Conservation (phyloP, 2,113 vertebrate genomes). For the Dolichotis patagonum region DNA sequence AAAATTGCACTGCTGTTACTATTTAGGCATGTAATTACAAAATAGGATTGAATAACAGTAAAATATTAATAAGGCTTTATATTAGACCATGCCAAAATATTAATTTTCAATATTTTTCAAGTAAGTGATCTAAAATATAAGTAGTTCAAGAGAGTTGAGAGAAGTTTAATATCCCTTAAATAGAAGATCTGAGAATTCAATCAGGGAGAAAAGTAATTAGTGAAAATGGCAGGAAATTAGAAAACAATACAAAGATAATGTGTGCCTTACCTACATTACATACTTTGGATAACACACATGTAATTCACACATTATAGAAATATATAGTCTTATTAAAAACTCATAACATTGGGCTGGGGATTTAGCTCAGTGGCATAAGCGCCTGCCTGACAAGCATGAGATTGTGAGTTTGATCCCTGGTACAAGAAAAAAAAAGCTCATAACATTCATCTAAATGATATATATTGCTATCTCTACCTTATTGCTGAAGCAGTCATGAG, state of each 20-base stretch:
- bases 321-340: no score
- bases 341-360: no score
- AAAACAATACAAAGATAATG: not conserved
- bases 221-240: not conserved
- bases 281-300: not conserved
- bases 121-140: not conserved
- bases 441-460: not conserved
- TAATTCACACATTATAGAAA: not conserved
- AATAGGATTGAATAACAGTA: not conserved
- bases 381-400: no score
- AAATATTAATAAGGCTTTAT: not conserved
- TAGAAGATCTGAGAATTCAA: not conserved
- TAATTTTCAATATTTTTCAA: no score
- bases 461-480: not conserved
- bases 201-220: not conserved
- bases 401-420: no score
- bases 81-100: not conserved
- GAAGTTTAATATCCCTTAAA: not conserved
- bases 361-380: no score
- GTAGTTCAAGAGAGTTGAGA: not conserved
- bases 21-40: not conserved
- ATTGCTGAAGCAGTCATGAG: not conserved
- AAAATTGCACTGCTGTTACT: not conserved
- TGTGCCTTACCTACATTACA: not conserved
- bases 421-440: not conserved